A percentile compares a stretch with the other conserved stretches of the same genome.
These are phyloP conservation scores for Toxostoma redivivum DNA, from an alignment of 2,113 vertebrate genomes.

Conservation along the genomic window DNA sequence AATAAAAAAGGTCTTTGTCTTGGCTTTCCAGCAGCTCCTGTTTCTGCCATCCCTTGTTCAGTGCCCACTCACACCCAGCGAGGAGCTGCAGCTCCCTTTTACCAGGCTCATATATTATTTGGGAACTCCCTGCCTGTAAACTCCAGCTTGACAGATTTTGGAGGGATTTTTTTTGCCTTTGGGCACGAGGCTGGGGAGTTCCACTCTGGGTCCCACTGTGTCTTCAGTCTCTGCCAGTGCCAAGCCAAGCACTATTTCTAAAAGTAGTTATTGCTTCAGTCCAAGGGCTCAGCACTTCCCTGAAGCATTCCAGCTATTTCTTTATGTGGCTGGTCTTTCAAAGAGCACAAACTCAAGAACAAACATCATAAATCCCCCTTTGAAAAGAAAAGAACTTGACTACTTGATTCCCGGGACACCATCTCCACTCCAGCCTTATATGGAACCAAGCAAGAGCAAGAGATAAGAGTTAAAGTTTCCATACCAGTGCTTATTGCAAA, in stretches of 20 bases:
- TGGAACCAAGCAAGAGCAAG: neutral
- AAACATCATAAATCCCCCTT: conserved; percentile 1
- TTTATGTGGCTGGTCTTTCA: neutral
- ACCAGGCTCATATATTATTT: neutral
- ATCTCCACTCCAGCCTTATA: neutral
- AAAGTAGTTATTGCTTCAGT: neutral
- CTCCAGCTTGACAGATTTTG: neutral
- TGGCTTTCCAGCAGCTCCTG: neutral
- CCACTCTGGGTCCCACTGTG: neutral
- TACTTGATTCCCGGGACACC: neutral
- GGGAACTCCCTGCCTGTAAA: neutral
- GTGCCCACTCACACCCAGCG: accelerated
- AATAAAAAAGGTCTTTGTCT: neutral
- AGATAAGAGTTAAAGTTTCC: neutral
- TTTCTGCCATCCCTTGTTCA: neutral
- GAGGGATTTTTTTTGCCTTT: neutral
- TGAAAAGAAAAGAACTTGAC: neutral
- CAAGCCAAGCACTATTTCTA: neutral
- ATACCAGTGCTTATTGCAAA: neutral
- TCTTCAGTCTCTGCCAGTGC: accelerated
- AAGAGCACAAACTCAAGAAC: neutral
- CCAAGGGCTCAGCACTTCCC: neutral
- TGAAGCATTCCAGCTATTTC: conserved; percentile 28
- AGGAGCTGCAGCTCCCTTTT: neutral
- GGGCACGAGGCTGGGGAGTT: accelerated